Evolutionary conservation across 1,140 invertebrate genomes (phyloP).

Genomic region (Philaenus spumarius): DNA sequence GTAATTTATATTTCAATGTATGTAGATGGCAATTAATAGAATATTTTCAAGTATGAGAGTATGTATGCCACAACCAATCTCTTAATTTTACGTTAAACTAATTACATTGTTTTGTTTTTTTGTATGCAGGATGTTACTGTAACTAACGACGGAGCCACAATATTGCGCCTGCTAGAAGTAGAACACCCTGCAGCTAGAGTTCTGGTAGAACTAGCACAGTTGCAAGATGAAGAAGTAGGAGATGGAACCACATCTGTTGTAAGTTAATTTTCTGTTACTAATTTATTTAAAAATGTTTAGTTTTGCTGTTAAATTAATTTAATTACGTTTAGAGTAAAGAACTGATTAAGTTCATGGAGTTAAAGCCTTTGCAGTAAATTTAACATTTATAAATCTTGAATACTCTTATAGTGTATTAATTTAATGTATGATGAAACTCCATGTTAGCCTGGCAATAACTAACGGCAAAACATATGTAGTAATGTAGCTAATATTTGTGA

Average conservation of each 20-base stretch:
- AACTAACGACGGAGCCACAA: constrained; percentile 99
- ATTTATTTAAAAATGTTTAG: neutral
- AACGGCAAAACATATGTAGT: too few species aligned
- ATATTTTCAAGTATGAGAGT: neutral
- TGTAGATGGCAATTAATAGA: neutral
- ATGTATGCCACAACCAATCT: neutral
- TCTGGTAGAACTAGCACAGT: constrained; percentile 91
- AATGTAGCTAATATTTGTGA: too few species aligned
- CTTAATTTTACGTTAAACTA: neutral
- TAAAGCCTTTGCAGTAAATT: too few species aligned
- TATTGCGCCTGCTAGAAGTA: constrained; percentile 92
- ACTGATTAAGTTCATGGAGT: too few species aligned
- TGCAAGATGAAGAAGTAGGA: constrained; percentile 98
- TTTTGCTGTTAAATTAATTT: neutral
- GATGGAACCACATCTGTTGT: constrained; percentile 99
- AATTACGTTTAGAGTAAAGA: too few species aligned
- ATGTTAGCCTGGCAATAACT: too few species aligned
- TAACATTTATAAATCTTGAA: too few species aligned
- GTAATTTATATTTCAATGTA: too few species aligned
- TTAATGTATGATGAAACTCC: too few species aligned
- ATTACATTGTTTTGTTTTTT: constrained; percentile 23
- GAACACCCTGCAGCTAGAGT: constrained; percentile 97
- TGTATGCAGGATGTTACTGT: constrained; percentile 83
- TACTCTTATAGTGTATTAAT: too few species aligned
- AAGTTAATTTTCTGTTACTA: constrained; percentile 37